Evolutionary conservation across 2,797 vertebrate genomes (phyloP).

Genomic region (Leucoraja ocellata): DNA sequence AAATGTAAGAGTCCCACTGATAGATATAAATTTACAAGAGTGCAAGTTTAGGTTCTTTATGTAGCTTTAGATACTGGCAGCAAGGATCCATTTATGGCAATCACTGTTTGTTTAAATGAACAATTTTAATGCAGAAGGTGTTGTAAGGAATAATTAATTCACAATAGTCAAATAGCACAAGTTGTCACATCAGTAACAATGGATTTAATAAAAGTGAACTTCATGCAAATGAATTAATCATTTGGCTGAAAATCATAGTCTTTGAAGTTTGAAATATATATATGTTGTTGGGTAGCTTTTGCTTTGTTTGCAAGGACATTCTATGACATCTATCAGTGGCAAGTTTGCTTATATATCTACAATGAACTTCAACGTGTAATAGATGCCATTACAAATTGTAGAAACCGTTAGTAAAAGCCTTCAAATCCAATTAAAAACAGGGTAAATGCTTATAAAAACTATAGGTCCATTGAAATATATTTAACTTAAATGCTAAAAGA

Average conservation of each 20-base stretch:
- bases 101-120: neutral
- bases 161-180: neutral
- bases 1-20: neutral
- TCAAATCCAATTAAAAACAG: neutral
- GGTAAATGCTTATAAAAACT: neutral
- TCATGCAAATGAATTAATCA: neutral
- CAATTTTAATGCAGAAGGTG: neutral
- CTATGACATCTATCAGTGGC: neutral
- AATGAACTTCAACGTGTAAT: neutral
- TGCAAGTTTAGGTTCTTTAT: neutral
- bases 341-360: neutral
- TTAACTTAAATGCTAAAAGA: neutral
- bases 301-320: neutral
- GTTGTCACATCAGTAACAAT: neutral
- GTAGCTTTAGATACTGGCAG: no score
- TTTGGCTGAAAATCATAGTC: neutral
- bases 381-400: neutral
- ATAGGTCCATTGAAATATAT: neutral
- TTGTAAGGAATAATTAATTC: no score
- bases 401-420: neutral
- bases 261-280: neutral
- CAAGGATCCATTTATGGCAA: neutral
- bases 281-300: no score
- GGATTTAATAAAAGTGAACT: neutral
- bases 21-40: neutral